Percentiles rank a stretch among this genome's conserved stretches.
Conservation (phyloP, 2,113 vertebrate species). For the Chloropsis cyanopogon region DNA sequence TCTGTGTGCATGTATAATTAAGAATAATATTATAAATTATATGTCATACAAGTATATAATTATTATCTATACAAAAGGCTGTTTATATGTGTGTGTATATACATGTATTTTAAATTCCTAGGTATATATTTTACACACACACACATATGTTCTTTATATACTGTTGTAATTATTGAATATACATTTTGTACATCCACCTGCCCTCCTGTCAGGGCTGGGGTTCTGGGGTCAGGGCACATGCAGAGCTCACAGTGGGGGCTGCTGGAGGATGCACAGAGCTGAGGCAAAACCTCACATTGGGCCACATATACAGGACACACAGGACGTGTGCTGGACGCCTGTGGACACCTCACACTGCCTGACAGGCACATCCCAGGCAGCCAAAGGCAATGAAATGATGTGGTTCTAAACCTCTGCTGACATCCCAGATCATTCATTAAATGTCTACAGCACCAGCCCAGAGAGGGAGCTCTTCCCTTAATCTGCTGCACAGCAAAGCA, state of each 20-base stretch:
- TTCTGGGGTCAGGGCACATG: neutral
- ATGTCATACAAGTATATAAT: neutral
- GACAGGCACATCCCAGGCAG: neutral
- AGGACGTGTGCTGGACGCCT: neutral
- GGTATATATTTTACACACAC: neutral
- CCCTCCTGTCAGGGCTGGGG: neutral
- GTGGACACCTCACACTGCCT: neutral
- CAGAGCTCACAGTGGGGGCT: neutral
- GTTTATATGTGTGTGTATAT: neutral
- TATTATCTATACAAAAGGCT: neutral
- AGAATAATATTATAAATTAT: neutral
- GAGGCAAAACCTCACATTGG: neutral
- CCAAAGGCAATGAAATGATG: neutral
- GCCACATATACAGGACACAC: fast-evolving
- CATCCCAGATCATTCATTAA: neutral
- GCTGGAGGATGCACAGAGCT: neutral
- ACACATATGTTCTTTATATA: neutral
- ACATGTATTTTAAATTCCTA: neutral
- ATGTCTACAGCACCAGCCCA: fast-evolving
- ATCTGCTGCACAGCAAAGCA: neutral
- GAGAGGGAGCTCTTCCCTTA: neutral
- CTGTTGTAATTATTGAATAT: neutral
- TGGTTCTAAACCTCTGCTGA: neutral
- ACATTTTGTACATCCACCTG: neutral
- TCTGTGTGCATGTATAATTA: neutral